Percentiles rank a stretch among this genome's conserved stretches.
These are phyloP conservation scores for Triplophysa bombifrons DNA, from an alignment of 2,797 vertebrate species.

Conservation along the genomic window DNA sequence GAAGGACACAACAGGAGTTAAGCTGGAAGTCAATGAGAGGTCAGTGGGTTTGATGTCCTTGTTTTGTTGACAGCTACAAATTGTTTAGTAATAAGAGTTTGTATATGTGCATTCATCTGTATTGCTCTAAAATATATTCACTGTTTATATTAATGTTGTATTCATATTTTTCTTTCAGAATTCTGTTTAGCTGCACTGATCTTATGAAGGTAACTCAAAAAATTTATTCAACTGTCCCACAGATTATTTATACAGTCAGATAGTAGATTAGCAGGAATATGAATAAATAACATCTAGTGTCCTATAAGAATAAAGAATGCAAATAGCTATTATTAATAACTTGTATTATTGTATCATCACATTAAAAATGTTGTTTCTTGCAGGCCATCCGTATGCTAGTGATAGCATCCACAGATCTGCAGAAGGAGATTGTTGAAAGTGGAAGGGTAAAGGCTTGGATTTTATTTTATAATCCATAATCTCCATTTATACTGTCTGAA, in stretches of 20 bases:
- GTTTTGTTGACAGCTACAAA: neutral
- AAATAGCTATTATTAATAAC: neutral
- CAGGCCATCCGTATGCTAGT: conserved; percentile 93
- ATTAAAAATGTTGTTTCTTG: neutral
- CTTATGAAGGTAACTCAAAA: conserved; percentile 90
- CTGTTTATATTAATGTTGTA: neutral
- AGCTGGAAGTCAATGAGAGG: conserved; percentile 97
- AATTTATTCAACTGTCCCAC: neutral
- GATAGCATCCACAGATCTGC: conserved; percentile 87
- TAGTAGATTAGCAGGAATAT: too few relatives aligned
- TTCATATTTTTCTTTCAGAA: conserved; percentile 74
- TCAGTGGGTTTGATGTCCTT: conserved; percentile 64
- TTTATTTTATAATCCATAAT: neutral
- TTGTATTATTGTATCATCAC: neutral
- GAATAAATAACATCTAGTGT: neutral
- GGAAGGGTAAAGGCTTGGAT: conserved; percentile 81
- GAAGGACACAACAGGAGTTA: conserved; percentile 86
- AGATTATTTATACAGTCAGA: too few relatives aligned
- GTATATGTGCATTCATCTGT: neutral
- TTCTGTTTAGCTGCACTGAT: conserved; percentile 92
- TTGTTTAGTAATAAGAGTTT: neutral
- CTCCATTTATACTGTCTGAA: neutral
- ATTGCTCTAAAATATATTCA: neutral
- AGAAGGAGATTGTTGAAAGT: conserved; percentile 95
- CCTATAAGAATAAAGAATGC: neutral